Evolutionary conservation across 2,797 vertebrate species (phyloP), one percentile per base, ranked within the genome.

Genomic region (Oreortyx pictus): DNA sequence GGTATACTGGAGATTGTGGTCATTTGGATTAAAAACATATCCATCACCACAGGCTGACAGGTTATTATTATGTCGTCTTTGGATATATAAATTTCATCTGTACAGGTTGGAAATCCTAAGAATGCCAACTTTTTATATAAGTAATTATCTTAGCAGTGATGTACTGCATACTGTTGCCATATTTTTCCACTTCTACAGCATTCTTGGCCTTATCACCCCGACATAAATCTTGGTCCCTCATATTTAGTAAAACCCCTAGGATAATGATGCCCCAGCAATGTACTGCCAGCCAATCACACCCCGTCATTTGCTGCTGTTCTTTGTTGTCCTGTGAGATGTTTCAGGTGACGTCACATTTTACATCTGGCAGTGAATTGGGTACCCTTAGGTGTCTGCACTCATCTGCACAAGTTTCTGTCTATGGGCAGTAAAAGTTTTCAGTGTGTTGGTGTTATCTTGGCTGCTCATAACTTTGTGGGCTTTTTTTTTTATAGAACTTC

Each of bases 11-110:
- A 96, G 94, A 97, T 91, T 97, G 92, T 97, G 97, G 97, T 96
- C 98, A 97, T 97, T 98, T 97, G 97, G 97, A 97, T 98, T 98
- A 98, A 98, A 97, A 98, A 97, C 94, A 92, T 95, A 98, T 97
- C 96, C 93, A 94, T 98, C 98, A 97, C 89, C 71, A 71, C 83
- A 94, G 85, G 88, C 81, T 44, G 43, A 94, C 96, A 95, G 96
- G 97, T 97, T 97, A 97, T 98, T 98, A 97, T 96, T 95, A 96
- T 96, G 97, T 97, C 97, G 95, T 96, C 96, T 98, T 98, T 98
- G 97, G 98, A 98, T 98, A 97, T 97, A 97, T 98, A 95, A 98
- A 97, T 98, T 97, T 95, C 97, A 94, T 96, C 88, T 71, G 91
- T 95, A 79, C 49, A 14, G 90, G 91, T 95, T 97, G 84, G 95